These are phyloP conservation scores for Calameuta idolon DNA, from an alignment of 2,888 invertebrate genomes.

Conservation along the genomic window DNA sequence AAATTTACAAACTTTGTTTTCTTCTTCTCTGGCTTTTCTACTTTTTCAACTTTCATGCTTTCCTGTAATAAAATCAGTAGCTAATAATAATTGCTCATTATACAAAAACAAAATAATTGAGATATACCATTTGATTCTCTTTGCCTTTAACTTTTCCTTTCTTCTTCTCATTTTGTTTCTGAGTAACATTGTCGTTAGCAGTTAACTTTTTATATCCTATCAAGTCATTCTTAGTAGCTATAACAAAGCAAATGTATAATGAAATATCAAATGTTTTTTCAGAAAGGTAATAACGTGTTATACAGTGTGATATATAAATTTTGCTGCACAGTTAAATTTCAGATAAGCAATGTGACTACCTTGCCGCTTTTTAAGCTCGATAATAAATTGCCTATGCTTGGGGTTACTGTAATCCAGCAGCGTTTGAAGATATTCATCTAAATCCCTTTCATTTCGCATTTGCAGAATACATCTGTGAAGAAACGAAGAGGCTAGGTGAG, in stretches of 20 bases:
- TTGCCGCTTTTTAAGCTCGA: slow-evolving; percentile 68
- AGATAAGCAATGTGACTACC: slow-evolving; percentile 20
- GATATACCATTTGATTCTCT: slow-evolving; percentile 30
- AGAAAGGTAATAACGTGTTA: neutral
- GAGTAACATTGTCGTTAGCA: slow-evolving; percentile 37
- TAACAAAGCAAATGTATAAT: slow-evolving; percentile 15
- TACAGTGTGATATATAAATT: neutral
- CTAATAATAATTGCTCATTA: neutral
- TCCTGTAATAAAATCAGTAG: neutral
- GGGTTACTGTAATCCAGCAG: slow-evolving; percentile 77
- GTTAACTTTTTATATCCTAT: slow-evolving; percentile 52
- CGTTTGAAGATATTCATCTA: slow-evolving; percentile 83
- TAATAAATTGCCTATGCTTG: slow-evolving; percentile 76
- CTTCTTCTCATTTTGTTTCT: slow-evolving; percentile 56
- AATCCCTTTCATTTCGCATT: slow-evolving; percentile 78
- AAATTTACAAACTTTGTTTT: slow-evolving; percentile 81
- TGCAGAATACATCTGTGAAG: slow-evolving; percentile 77
- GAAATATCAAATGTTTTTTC: neutral
- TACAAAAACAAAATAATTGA: neutral
- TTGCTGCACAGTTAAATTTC: neutral
- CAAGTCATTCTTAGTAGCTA: slow-evolving; percentile 35
- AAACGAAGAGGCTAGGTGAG: slow-evolving; percentile 9
- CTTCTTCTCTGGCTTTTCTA: slow-evolving; percentile 68
- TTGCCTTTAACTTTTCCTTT: slow-evolving; percentile 50
- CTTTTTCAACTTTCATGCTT: slow-evolving; percentile 4